Conservation (phyloP, 2,113 vertebrate genomes). For the Nasalis larvatus region DNA sequence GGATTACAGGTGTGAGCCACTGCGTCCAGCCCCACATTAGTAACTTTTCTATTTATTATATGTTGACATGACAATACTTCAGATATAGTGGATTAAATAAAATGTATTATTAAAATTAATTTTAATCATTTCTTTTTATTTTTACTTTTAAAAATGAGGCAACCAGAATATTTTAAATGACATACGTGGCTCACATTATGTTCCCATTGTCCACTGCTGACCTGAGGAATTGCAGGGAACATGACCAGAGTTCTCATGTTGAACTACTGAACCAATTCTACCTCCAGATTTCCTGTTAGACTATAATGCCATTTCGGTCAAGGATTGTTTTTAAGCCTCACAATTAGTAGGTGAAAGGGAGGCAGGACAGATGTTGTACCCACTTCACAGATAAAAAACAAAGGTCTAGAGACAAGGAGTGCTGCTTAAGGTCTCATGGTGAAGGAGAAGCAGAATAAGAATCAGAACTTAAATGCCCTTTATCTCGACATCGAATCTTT, state of each 20-base stretch:
- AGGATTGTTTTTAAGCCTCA: background rate
- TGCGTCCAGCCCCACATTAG: no score
- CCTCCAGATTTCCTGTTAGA: background rate
- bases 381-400: constrained; percentile 1
- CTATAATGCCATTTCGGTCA: background rate
- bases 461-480: background rate
- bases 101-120: background rate
- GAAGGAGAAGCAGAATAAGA: background rate
- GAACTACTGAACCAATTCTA: background rate
- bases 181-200: background rate
- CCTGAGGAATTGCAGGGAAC: background rate
- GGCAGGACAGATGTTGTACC: background rate
- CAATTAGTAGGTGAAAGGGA: background rate
- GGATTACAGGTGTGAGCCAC: no score
- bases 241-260: background rate
- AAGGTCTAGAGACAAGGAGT: background rate
- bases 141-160: background rate
- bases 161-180: background rate
- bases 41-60: background rate
- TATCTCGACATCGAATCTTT: background rate
- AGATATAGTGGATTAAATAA: background rate
- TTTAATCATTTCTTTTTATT: background rate
- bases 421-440: background rate
- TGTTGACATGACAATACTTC: background rate
- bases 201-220: background rate